Conservation (phyloP, 2,113 vertebrate genomes). For the Ceyx melanurus region DNA sequence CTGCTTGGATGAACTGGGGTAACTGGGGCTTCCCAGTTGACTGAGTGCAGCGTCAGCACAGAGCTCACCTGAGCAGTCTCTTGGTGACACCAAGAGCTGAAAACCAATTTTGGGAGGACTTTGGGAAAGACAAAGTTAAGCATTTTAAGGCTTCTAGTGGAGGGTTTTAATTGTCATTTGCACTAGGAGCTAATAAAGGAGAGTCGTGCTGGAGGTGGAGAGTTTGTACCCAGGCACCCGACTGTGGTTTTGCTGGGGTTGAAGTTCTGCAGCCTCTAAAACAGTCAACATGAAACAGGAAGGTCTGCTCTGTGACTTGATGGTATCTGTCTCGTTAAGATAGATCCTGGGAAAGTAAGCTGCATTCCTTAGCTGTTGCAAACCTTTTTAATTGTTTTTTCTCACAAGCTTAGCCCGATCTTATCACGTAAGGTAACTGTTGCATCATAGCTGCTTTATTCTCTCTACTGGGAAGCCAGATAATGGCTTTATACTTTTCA, state of each 20-base stretch:
- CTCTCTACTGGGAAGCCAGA: slow-evolving; percentile 10
- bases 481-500: slow-evolving; percentile 33
- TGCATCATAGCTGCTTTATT: slow-evolving; percentile 48
- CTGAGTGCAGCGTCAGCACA: slow-evolving; percentile 65
- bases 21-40: slow-evolving; percentile 20
- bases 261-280: background rate
- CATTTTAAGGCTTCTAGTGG: background rate
- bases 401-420: slow-evolving; percentile 32
- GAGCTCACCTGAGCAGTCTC: slow-evolving; percentile 27
- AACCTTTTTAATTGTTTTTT: slow-evolving; percentile 51
- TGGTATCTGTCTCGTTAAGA: slow-evolving; percentile 15
- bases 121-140: slow-evolving; percentile 57
- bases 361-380: slow-evolving; percentile 45
- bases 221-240: background rate
- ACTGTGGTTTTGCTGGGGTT: background rate
- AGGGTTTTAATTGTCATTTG: slow-evolving; percentile 19
- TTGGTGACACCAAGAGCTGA: slow-evolving; percentile 23
- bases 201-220: slow-evolving; percentile 23
- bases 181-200: slow-evolving; percentile 15
- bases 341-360: slow-evolving; percentile 32
- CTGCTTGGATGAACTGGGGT: slow-evolving; percentile 42
- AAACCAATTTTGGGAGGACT: slow-evolving; percentile 30
- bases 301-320: slow-evolving; percentile 8
- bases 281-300: slow-evolving; percentile 25
- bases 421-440: slow-evolving; percentile 27